Percentiles rank a stretch among this genome's conserved stretches.
Evolutionary conservation across 2,797 vertebrate species (phyloP).

Genomic region (Microhierax caerulescens): DNA sequence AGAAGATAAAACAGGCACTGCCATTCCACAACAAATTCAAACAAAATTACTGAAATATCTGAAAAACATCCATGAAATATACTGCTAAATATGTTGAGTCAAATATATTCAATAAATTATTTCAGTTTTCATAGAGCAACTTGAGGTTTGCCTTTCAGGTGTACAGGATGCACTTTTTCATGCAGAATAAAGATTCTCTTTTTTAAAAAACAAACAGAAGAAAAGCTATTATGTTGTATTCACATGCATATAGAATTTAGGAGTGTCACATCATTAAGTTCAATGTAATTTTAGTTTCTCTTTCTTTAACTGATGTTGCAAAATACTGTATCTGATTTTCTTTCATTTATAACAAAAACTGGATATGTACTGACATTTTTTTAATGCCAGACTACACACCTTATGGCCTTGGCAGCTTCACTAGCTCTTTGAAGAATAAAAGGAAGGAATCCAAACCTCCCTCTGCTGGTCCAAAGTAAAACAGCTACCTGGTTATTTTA

Average conservation of each 20-base stretch:
- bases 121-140: neutral
- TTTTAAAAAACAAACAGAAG: too few species aligned
- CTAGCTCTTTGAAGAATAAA: neutral
- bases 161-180: neutral
- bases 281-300: neutral
- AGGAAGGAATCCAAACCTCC: neutral
- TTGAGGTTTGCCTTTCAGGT: neutral
- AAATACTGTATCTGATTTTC: neutral
- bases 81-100: neutral
- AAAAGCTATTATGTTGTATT: neutral
- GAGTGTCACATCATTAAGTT: neutral
- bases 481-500: neutral
- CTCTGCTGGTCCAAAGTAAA: neutral
- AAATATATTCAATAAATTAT: neutral
- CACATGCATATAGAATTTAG: neutral
- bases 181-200: neutral
- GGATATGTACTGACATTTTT: neutral
- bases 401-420: neutral
- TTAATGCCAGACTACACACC: neutral
- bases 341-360: neutral
- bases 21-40: constrained; percentile 11
- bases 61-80: neutral
- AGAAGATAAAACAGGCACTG: neutral
- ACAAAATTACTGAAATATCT: neutral
- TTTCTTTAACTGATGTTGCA: neutral